Conservation (phyloP, 2,113 vertebrate genomes). For the Craseonycteris thonglongyai region DNA sequence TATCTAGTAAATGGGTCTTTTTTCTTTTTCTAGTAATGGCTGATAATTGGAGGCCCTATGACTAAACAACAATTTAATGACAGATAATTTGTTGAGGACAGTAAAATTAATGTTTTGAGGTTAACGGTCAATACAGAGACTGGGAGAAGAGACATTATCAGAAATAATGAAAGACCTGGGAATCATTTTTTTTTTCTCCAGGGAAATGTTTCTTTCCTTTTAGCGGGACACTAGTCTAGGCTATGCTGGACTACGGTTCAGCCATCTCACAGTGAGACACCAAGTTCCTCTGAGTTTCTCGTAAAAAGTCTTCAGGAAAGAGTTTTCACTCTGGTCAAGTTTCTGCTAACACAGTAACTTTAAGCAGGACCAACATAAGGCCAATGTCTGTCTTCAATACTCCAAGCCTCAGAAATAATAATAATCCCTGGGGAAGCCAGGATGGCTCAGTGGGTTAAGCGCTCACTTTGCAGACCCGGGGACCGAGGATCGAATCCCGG, state of each 20-base stretch:
- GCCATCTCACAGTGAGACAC: not conserved
- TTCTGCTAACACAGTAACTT: not conserved
- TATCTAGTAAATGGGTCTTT: not conserved
- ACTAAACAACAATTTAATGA: not conserved
- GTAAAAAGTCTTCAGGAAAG: not conserved
- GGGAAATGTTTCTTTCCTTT: not conserved
- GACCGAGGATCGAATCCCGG: too few relatives aligned
- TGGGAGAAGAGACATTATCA: not conserved
- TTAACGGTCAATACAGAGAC: not conserved
- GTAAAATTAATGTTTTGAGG: not conserved
- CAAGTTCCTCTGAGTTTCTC: not conserved
- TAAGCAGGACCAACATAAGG: not conserved
- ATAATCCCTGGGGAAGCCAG: too few relatives aligned
- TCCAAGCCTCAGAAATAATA: not conserved
- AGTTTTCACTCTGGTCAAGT: not conserved
- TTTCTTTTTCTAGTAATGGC: conserved; percentile 4
- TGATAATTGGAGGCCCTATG: not conserved
- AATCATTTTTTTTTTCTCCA: not conserved
- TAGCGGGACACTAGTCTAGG: not conserved
- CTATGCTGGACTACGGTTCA: not conserved
- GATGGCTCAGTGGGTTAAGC: too few relatives aligned
- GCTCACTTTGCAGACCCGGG: too few relatives aligned
- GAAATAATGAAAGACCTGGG: not conserved
- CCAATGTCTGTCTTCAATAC: not conserved
- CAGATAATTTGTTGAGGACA: not conserved